Base-by-base conservation (phyloP, 2,113 vertebrate genomes). In the Prochilodus magdalenae region DNA sequence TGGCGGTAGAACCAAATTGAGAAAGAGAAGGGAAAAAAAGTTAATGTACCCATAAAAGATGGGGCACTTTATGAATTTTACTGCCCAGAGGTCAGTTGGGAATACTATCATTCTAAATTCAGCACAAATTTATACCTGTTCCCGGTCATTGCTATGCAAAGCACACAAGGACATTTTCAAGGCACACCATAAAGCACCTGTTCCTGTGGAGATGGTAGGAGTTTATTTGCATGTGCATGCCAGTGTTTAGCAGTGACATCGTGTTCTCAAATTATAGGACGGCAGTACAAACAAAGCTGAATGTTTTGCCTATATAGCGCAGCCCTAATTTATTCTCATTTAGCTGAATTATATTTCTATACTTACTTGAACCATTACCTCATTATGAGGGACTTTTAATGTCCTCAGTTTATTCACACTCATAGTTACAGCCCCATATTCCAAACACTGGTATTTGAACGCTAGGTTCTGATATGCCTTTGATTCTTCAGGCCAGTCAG, bases 61-160 rank as follows among this genome's bases (percentile, higher is more conserved):
- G 29, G 78, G 60, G 40, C 73, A 79, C 80, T 87, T 78, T 85
- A 80, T 88, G 82, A 86, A 86, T 85, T 87, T 86, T 81, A 81
- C 78, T 76, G 84, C 71, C 53, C 72, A 71, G 53, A 79, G 73
- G 84, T 86, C 83, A 87, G 79, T 78, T 65, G 65, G 77, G 80
- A 84, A 78, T 83, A 70, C 75, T 73, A 82, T 87, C 77, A 79
- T 81, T 86, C 70, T 47, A 75, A 77, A 86, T 86, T 82, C 70
- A 62, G 59, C 75, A 57, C 51, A 62, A 83, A 89, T 83, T 77
- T 74, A 84, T 82, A 75, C 72, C 66, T 27, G 79, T 69, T 88
- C 26, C 22, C 47, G 36, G 15, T 78, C 55, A 73, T 88, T 83
- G 83, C 84, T 86, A 83, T 85, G 83, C 83, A 86, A 80, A 74